Evolutionary conservation across 2,888 invertebrate species (phyloP).

Genomic region (Zygaena filipendulae): DNA sequence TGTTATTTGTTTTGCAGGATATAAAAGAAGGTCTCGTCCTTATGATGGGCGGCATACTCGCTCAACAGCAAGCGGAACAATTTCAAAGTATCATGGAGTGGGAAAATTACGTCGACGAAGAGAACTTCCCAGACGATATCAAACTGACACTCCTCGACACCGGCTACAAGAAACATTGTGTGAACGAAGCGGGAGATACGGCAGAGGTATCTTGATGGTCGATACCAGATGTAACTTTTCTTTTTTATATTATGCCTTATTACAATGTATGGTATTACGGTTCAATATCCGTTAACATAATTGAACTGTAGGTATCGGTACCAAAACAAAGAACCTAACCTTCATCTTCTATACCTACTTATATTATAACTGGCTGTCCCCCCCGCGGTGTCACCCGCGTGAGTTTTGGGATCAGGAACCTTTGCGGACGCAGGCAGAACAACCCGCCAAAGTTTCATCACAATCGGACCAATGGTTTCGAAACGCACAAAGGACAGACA

Average conservation of each 20-base stretch:
- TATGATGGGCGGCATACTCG: constrained; percentile 74
- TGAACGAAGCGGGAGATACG: constrained; percentile 25
- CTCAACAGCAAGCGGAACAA: constrained; percentile 47
- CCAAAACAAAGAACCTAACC: too few species aligned
- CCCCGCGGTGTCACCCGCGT: too few species aligned
- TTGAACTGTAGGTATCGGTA: too few species aligned
- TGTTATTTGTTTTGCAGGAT: constrained; percentile 33
- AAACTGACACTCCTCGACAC: constrained; percentile 39
- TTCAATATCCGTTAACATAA: too few species aligned
- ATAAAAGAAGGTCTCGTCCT: constrained; percentile 66
- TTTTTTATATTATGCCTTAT: too few species aligned
- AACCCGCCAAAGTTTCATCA: too few species aligned
- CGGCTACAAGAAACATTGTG: constrained; percentile 21
- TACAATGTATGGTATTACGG: not conserved
- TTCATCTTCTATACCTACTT: too few species aligned
- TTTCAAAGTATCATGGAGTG: constrained; percentile 64
- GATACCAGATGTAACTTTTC: not conserved
- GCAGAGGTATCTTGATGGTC: constrained; percentile 35
- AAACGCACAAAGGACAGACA: too few species aligned
- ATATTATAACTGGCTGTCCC: too few species aligned
- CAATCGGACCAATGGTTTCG: too few species aligned
- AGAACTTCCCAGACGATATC: constrained; percentile 46
- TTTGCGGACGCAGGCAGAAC: too few species aligned
- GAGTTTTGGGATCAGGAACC: too few species aligned
- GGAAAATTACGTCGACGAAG: constrained; percentile 50